Conservation (phyloP, 2,113 vertebrate species). For the Alethe castanea region DNA sequence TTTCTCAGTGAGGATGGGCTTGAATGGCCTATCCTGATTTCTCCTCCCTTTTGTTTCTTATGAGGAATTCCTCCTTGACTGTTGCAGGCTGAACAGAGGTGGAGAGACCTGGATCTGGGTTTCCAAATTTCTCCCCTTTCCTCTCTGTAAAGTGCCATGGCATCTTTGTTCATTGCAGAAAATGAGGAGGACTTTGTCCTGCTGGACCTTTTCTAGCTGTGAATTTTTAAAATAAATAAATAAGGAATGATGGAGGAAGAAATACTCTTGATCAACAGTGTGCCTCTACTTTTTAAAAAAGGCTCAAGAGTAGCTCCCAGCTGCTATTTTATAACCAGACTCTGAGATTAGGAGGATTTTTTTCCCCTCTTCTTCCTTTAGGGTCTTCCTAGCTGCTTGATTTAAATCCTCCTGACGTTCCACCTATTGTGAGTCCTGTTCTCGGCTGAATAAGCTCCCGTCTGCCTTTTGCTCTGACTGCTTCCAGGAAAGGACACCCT, state of each 20-base stretch:
- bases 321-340: background rate
- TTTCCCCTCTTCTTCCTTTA: background rate
- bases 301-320: background rate
- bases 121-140: background rate
- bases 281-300: background rate
- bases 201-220: background rate
- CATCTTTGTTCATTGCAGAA: background rate
- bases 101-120: background rate
- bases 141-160: fast-evolving
- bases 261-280: background rate
- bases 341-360: background rate
- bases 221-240: background rate
- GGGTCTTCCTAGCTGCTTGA: background rate
- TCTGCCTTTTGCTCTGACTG: constrained; percentile 3
- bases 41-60: background rate
- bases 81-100: background rate
- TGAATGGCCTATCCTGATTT: background rate
- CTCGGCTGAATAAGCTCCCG: constrained; percentile 2
- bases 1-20: background rate
- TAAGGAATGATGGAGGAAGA: background rate
- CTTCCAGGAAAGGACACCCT: constrained; percentile 26
- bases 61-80: background rate
- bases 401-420: constrained; percentile 64
- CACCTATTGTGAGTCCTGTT: constrained; percentile 30
- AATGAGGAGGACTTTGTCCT: background rate